A percentile compares a stretch with the other conserved stretches of the same genome.
These are phyloP conservation scores for Acropternis orthonyx DNA, from an alignment of 2,797 vertebrate genomes.

Conservation along the genomic window DNA sequence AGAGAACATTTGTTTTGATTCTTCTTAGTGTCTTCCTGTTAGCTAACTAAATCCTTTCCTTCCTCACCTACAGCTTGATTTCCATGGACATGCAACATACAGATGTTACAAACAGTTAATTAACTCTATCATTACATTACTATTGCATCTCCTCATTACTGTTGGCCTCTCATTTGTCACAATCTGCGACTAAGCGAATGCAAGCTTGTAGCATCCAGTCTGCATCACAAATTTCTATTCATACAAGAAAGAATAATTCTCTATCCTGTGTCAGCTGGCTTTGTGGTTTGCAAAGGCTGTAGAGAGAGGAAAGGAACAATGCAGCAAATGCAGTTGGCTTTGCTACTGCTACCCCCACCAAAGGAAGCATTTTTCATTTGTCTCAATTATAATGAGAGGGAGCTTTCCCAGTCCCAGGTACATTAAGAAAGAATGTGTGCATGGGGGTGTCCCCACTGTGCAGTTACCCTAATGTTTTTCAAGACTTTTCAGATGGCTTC, in stretches of 20 bases:
- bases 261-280: background rate
- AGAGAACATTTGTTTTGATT: background rate
- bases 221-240: background rate
- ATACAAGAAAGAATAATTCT: background rate
- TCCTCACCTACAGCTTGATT: background rate
- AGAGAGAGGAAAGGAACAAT: background rate
- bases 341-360: background rate
- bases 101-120: background rate
- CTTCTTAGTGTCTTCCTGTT: background rate
- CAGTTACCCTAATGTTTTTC: slow-evolving; percentile 2
- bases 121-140: background rate
- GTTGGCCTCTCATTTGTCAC: background rate
- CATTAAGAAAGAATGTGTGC: slow-evolving; percentile 12
- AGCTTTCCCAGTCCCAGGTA: background rate
- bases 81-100: background rate
- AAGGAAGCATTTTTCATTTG: background rate
- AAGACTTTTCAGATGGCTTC: background rate
- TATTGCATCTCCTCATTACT: background rate
- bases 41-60: background rate
- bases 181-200: background rate
- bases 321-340: background rate
- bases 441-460: background rate
- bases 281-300: background rate
- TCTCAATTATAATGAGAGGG: background rate
- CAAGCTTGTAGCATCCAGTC: background rate